Base-by-base conservation (phyloP, 2,888 invertebrate species). In the Rhagonycha fulva region DNA sequence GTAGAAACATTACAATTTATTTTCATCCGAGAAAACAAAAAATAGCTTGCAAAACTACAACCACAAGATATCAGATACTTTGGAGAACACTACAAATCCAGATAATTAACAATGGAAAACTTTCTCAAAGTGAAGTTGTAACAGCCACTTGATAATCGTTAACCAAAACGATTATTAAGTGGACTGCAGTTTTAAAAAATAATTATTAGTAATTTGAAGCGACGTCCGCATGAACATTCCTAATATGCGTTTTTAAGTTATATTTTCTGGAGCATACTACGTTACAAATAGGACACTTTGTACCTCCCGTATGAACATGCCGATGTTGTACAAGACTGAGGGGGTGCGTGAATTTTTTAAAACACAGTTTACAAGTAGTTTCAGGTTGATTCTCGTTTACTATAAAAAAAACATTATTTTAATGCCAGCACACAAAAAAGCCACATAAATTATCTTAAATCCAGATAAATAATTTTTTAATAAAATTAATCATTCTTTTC, bases 271-370 rank as follows among this genome's bases (percentile, higher is more conserved):
- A 89, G 80, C 89, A 85, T 78, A 89, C 88, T 83, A 88, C 88
- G 80, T 87, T 86, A 82, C 89, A 89, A 77, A 89, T 86, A 74
- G 87, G 87, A 82, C 89, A 89, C 82, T 88, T 87, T 76, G 89
- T 89, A 80, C 87, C 88, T 67, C 89, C 89, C 79, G 87, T 87
- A 84, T 89, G 89, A 84, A 87, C 87, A 80, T 89, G 89, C 86
- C 89, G 88, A 85, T 89, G 89, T 83, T 89, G 89, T 84, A 88
- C 88, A 85, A 89, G 87, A 83, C 89, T 89, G 84, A 89, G 87
- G 82, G 88, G 88, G 84, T 89, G 89, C 84, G 87, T 87, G 85
- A 89, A 89, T 75, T 87, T 87, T 86, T 88, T 88, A 66, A 24
- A n/a, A 7, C 63, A 66, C 19, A 66, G n/a, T 24, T 23, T 66